A percentile compares a stretch with the other conserved stretches of the same genome.
phyloP scores from a whole-genome alignment of 1,140 invertebrate genomes.

The Caenorhabditis briggsae region DNA sequence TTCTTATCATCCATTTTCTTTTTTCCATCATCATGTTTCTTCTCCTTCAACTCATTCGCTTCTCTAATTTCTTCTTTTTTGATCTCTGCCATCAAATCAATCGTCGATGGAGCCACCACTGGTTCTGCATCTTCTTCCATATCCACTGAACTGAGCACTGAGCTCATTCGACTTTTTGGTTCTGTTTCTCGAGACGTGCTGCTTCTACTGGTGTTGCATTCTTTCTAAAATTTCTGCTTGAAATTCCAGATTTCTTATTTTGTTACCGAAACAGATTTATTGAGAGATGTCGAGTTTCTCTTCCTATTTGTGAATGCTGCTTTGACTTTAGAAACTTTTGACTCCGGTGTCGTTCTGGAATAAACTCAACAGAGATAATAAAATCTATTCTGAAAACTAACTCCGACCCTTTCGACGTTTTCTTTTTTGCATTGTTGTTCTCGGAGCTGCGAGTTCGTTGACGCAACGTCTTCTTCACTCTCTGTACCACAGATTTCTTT shows the following conservation, averaged over 20 bases:
- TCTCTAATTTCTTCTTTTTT: neutral
- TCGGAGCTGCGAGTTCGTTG: neutral
- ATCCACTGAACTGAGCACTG: neutral
- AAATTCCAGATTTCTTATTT: neutral
- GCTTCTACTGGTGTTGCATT: conserved; percentile 1
- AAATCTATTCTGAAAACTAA: neutral
- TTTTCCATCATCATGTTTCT: neutral
- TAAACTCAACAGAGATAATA: too few relatives aligned
- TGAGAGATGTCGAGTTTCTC: neutral
- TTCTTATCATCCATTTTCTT: neutral
- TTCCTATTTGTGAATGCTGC: conserved; percentile 5
- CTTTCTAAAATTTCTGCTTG: neutral
- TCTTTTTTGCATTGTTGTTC: conserved; percentile 14
- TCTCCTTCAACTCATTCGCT: neutral
- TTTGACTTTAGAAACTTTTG: conserved; percentile 15
- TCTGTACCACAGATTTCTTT: conserved; percentile 33
- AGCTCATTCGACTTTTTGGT: conserved; percentile 28
- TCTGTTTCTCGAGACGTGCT: neutral
- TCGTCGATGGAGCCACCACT: neutral
- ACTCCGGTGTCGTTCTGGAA: neutral
- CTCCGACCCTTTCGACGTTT: conserved; percentile 17
- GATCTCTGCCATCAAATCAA: conserved; percentile 25
- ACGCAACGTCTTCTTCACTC: neutral
- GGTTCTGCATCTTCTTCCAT: neutral
- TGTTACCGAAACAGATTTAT: conserved; percentile 4